These are phyloP conservation scores for Hypselothyrea guttata DNA, from an alignment of 2,888 invertebrate species.

Conservation along the genomic window DNA sequence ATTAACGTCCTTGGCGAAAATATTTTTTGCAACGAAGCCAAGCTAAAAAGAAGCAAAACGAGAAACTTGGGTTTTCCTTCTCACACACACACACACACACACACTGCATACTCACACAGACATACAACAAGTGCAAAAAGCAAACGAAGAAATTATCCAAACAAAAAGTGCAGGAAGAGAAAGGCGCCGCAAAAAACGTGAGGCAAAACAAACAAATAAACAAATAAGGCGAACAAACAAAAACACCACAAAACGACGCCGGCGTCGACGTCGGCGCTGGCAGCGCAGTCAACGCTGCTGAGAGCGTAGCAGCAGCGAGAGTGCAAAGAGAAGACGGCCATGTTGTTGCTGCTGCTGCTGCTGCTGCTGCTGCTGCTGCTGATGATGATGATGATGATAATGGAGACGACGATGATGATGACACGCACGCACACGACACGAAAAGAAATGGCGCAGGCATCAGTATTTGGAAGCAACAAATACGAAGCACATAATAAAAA, in stretches of 20 bases:
- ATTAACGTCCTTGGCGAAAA: conserved; percentile 77
- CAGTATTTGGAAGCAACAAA: conserved; percentile 72
- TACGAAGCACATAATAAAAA: conserved; percentile 42
- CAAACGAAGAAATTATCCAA: conserved; percentile 59
- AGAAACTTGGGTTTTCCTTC: conserved; percentile 66
- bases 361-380: conserved; percentile 12
- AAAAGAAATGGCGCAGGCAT: conserved; percentile 67
- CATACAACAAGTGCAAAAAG: conserved; percentile 66
- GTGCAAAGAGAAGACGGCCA: conserved; percentile 66
- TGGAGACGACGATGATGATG: conserved; percentile 19
- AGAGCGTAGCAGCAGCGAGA: conserved; percentile 57
- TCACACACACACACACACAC: no score
- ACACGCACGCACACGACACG: conserved; percentile 47
- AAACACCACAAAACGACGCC: conserved; percentile 53
- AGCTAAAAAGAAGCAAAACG: conserved; percentile 52
- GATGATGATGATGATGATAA: conserved; percentile 39
- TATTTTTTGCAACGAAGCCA: conserved; percentile 63
- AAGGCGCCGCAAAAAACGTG: conserved; percentile 34
- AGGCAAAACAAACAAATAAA: conserved; percentile 66
- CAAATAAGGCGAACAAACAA: conserved; percentile 63
- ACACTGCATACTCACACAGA: no score
- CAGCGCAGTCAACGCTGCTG: conserved; percentile 26
- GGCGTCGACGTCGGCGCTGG: conserved; percentile 18
- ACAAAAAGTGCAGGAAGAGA: conserved; percentile 46
- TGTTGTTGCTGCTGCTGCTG: conserved; percentile 27